These are phyloP conservation scores for Augochlorella aurata DNA, from an alignment of 2,888 invertebrate species.

Conservation along the genomic window DNA sequence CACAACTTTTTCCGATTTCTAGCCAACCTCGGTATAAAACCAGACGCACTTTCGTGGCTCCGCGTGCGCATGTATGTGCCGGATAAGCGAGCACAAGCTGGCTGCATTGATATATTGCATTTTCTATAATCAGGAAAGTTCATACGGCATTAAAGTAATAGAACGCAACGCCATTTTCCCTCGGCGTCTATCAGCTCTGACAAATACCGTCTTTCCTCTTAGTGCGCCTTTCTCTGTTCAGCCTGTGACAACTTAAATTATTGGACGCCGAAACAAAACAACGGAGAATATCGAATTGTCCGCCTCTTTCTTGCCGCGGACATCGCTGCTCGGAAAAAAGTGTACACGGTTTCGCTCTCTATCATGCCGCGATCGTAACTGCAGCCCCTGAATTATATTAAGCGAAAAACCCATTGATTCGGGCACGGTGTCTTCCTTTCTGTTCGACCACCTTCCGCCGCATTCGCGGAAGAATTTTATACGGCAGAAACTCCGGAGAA, in stretches of 20 bases:
- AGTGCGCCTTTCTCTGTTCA: background rate
- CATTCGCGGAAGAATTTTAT: too few species aligned
- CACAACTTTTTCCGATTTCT: background rate
- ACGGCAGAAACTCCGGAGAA: too few species aligned
- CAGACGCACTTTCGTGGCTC: background rate
- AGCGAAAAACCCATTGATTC: background rate
- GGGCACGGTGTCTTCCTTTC: background rate
- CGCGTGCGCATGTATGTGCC: background rate
- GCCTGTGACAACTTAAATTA: background rate
- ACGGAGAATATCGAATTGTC: background rate
- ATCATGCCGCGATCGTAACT: background rate
- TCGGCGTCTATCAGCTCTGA: background rate
- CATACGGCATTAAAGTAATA: background rate
- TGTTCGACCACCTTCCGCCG: background rate
- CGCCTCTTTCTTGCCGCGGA: background rate
- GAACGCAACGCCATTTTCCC: background rate
- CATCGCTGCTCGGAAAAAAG: background rate
- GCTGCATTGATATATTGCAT: background rate
- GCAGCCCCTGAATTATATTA: background rate
- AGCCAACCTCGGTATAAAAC: background rate
- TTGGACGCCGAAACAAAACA: background rate
- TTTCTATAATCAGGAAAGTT: background rate
- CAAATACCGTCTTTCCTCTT: slow-evolving; percentile 4
- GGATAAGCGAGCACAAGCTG: background rate
- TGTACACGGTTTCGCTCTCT: background rate